These are phyloP conservation scores for Micrasema minimum DNA, from an alignment of 1,140 invertebrate species.

Conservation along the genomic window DNA sequence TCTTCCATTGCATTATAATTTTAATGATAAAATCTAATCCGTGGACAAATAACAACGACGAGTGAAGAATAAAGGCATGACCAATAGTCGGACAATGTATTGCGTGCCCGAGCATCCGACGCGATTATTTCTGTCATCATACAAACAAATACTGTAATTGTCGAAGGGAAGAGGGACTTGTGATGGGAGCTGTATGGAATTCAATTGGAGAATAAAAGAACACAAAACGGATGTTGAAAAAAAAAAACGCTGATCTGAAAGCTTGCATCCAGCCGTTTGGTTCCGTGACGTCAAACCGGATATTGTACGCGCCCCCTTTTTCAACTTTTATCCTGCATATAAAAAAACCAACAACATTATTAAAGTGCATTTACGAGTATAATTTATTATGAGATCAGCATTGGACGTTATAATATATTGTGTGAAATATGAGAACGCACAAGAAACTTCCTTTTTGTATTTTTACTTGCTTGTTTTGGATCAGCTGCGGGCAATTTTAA, in stretches of 20 bases:
- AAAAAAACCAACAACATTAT: constrained; percentile 42
- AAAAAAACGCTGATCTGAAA: constrained; percentile 41
- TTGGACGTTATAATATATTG: background rate
- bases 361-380: constrained; percentile 43
- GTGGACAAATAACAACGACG: constrained; percentile 4
- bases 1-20: background rate
- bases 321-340: constrained; percentile 12
- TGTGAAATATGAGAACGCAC: constrained; percentile 17
- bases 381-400: constrained; percentile 9
- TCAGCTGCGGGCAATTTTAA: too few species aligned
- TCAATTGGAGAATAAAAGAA: constrained; percentile 47
- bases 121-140: constrained; percentile 46
- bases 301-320: constrained; percentile 42
- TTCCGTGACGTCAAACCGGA: constrained; percentile 44
- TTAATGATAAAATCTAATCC: background rate
- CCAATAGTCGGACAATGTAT: constrained; percentile 14
- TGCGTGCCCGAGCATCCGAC: constrained; percentile 38
- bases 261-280: constrained; percentile 39
- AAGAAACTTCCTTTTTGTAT: too few species aligned
- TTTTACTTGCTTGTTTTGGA: too few species aligned
- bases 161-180: constrained; percentile 6
- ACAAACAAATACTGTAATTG: constrained; percentile 47
- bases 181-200: constrained; percentile 11
- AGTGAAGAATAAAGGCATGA: background rate
- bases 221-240: constrained; percentile 50